Evolutionary conservation across 2,888 invertebrate genomes (phyloP).

Genomic region (Agrotis ipsilon): DNA sequence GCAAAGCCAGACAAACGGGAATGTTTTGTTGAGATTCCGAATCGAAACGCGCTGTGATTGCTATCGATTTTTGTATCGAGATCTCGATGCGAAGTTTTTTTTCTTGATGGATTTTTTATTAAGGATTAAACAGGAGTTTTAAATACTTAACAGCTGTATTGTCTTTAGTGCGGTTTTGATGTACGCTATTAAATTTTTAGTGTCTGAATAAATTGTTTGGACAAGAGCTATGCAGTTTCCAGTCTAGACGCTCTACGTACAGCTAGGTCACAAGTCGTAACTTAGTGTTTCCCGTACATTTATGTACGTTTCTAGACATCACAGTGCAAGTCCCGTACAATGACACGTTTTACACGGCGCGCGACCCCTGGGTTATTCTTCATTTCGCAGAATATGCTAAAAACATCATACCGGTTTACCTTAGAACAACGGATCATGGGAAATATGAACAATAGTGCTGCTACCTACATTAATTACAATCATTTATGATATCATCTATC

Average conservation of each 20-base stretch:
- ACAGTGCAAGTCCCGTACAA: constrained; percentile 71
- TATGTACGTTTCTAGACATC: constrained; percentile 48
- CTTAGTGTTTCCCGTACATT: constrained; percentile 39
- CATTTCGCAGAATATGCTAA: constrained; percentile 72
- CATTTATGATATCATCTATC: constrained; percentile 43
- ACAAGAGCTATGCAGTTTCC: constrained; percentile 23
- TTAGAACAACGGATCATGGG: constrained; percentile 58
- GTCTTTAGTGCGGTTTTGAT: neutral
- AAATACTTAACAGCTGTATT: neutral
- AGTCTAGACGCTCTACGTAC: constrained; percentile 21
- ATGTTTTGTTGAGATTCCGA: constrained; percentile 43
- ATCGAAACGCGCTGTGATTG: constrained; percentile 38
- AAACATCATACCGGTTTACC: constrained; percentile 61
- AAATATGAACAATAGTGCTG: constrained; percentile 55
- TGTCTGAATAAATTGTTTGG: constrained; percentile 25
- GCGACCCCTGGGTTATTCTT: constrained; percentile 72
- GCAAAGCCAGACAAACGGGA: constrained; percentile 44
- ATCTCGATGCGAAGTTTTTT: constrained; percentile 31
- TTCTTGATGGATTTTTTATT: neutral
- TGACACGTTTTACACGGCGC: constrained; percentile 76
- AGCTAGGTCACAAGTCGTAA: constrained; percentile 48
- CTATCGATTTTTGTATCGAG: constrained; percentile 34
- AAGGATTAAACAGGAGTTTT: neutral
- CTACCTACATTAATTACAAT: constrained; percentile 26
- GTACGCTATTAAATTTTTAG: neutral